Base-by-base conservation (phyloP, 2,113 vertebrate genomes). In the Podiceps cristatus region DNA sequence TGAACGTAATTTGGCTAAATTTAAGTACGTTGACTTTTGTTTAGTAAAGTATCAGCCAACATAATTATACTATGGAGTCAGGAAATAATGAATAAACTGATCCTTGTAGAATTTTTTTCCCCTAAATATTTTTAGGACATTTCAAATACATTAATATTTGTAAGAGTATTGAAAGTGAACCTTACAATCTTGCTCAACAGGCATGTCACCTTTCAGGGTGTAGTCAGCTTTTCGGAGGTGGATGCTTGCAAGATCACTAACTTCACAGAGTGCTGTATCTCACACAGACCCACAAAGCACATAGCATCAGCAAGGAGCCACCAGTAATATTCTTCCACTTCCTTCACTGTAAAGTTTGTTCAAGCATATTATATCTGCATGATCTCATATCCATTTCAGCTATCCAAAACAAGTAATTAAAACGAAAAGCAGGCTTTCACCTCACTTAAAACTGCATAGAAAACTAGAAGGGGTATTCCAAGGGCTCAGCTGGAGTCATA, bases 171-270 rank as follows among this genome's bases (percentile, higher is more conserved):
- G 44, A 72, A 82, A 86, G 10, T 1, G 5, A 73, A 37, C 49
- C 35, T 47, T 40, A 35, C 6, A 84, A 5, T 71, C 56, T 69
- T 72, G 7, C 18, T 56, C 45, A 33, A 10, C 1, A 74, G 9
- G 6, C 11, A 55, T 6, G 19, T 7, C 33, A 50, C 9, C 69
- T 86, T 64, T 60, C 20, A 73, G 44, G 35, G 15, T 40, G 9
- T 6, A 67, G n/a, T 17, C 14, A 29, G 53, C 35, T 58, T 42
- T 66, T 50, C 1, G 7, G 40, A 81, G n/a, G 8, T 27, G 27
- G 42, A 47, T 8, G 11, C 15, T 37, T 0, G 1, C 13, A 29
- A 56, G 24, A 29, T 35, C 7, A 66, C 17, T 18, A 73, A 1
- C 8, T 58, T 67, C 69, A 28, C 20, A 37, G 6, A 42, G 28